Base-by-base conservation (phyloP, 2,888 invertebrate genomes). In the Euclidia mi region DNA sequence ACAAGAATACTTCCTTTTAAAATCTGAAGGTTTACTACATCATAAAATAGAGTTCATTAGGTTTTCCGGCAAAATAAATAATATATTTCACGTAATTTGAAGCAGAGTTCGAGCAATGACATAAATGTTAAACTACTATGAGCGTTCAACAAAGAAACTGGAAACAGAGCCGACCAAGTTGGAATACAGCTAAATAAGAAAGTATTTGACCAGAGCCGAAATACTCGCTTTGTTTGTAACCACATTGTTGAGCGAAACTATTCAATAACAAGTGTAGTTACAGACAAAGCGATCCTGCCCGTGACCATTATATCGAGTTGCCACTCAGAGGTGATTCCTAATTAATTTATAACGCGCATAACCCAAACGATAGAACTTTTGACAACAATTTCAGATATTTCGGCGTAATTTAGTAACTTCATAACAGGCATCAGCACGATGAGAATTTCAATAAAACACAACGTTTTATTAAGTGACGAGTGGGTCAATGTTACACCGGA, bases 281-380 rank as follows among this genome's bases (percentile, higher is more conserved):
- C 53, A 51, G 53, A 51, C 68, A 65, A 65, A 65, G 69, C 57
- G 53, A 57, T 52, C 60, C 73, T 77, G 69, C 20, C 56, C 53
- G 53, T 55, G 69, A 17, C 56, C 53, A 56, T 55, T 55, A 67
- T 41, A 45, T 55, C 55, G 43, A 65, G 68, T 71, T 64, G 48
- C 61, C 62, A 61, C 57, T 63, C 61, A 58, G 58, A 57, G 74
- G 73, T 81, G 81, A 82, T 78, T 79, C 71, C 76, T 84, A 85
- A 89, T 88, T 86, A 86, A 87, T 87, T 86, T 85, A 87, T 81
- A 82, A 76, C 80, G 55, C 61, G 61, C 37, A 61, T 66, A 67
- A 69, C 65, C 72, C 59, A 70, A 66, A 64, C 61, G 70, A 60
- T 64, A 59, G 56, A 74, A 80, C 66, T 76, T 72, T 69, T 34